phyloP scores from a whole-genome alignment of 2,113 vertebrate species.

The Podiceps cristatus region DNA sequence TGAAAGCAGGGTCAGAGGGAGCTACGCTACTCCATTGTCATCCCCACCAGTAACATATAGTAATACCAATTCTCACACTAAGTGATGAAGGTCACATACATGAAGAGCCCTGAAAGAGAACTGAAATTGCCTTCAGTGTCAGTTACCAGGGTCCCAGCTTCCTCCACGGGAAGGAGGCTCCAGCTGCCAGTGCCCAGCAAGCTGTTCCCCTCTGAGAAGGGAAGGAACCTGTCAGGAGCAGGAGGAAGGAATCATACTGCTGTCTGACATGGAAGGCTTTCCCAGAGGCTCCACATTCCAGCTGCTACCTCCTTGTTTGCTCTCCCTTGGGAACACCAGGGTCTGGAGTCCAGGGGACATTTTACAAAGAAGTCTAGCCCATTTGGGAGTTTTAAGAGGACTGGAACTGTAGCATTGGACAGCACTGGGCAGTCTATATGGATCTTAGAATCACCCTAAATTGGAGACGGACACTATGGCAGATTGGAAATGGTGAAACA shows the following conservation, averaged over 20 bases:
- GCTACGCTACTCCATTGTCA: background rate
- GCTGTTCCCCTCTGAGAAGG: background rate
- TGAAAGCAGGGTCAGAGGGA: background rate
- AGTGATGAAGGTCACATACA: background rate
- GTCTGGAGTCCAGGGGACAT: background rate
- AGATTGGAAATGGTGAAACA: background rate
- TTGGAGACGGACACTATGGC: fast-evolving
- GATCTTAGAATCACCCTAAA: background rate
- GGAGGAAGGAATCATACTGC: background rate
- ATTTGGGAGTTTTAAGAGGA: background rate
- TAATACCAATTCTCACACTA: background rate
- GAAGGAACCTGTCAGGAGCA: background rate
- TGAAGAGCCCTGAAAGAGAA: fast-evolving
- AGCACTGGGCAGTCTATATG: background rate
- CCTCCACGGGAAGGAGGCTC: background rate
- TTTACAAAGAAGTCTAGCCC: background rate
- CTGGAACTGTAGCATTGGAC: background rate
- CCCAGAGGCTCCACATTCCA: background rate
- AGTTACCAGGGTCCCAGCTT: background rate
- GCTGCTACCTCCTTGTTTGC: background rate
- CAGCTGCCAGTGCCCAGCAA: background rate
- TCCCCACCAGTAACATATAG: fast-evolving
- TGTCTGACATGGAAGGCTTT: fast-evolving
- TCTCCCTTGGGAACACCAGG: background rate
- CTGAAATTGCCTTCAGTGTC: background rate